These are phyloP conservation scores for Saguinus midas DNA, from an alignment of 2,113 vertebrate genomes.

Conservation along the genomic window DNA sequence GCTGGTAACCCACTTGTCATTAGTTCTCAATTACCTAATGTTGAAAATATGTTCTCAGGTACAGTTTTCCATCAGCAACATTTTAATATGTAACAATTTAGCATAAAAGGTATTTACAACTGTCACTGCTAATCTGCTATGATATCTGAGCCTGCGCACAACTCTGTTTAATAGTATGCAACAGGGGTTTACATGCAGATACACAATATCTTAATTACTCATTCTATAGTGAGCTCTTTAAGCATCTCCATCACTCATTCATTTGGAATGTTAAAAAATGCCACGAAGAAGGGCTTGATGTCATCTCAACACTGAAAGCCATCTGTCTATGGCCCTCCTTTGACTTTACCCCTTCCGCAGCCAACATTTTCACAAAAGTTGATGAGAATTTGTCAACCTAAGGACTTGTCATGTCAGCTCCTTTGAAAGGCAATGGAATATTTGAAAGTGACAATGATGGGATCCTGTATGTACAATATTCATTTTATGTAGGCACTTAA, in stretches of 20 bases:
- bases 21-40: not conserved
- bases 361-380: slow-evolving; percentile 54
- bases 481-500: slow-evolving; percentile 23
- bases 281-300: slow-evolving; percentile 42
- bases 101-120: not conserved
- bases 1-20: not conserved
- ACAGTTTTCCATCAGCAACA: not conserved
- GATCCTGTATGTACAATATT: not conserved
- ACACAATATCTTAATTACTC: slow-evolving; percentile 29
- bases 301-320: slow-evolving; percentile 55
- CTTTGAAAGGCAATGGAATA: slow-evolving; percentile 55
- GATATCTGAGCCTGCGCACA: not conserved
- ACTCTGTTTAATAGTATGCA: not conserved
- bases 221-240: slow-evolving; percentile 47
- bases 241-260: slow-evolving; percentile 41
- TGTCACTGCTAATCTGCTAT: not conserved
- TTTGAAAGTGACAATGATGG: slow-evolving; percentile 43
- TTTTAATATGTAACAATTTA: not conserved
- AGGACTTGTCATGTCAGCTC: slow-evolving; percentile 46
- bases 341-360: slow-evolving; percentile 56
- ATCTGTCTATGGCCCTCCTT: slow-evolving; percentile 59
- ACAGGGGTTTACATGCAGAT: not conserved
- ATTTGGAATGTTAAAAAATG: slow-evolving; percentile 48
- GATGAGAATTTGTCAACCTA: slow-evolving; percentile 60
- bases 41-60: not conserved